These are phyloP conservation scores for Tringa solitaria DNA, from an alignment of 2,113 vertebrate genomes.

Conservation along the genomic window DNA sequence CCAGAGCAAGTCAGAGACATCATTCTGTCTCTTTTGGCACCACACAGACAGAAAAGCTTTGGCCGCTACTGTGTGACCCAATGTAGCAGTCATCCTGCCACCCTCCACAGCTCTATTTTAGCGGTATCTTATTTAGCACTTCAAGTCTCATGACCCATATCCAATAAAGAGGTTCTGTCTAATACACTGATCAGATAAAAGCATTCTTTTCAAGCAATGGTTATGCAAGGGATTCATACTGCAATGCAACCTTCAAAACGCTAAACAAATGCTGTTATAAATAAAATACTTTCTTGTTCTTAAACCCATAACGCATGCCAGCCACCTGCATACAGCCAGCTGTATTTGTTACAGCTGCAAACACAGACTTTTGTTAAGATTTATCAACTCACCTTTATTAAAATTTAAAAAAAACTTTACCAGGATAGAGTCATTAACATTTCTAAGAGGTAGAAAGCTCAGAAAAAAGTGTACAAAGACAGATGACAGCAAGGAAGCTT, in stretches of 20 bases:
- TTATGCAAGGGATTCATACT: slow-evolving; percentile 16
- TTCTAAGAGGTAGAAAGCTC: background rate
- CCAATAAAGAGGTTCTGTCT: slow-evolving; percentile 35
- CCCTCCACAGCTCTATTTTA: background rate
- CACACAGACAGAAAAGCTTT: background rate
- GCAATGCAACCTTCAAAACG: background rate
- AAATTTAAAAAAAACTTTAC: background rate
- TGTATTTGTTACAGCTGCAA: background rate
- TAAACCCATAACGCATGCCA: background rate
- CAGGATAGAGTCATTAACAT: background rate
- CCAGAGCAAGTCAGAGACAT: background rate
- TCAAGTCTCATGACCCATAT: slow-evolving; percentile 32
- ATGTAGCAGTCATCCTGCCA: fast-evolving
- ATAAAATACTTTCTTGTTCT: background rate
- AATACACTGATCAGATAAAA: slow-evolving; percentile 52
- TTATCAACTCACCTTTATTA: background rate
- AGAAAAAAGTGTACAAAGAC: background rate
- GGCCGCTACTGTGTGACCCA: background rate
- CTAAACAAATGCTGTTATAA: background rate
- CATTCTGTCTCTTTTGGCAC: background rate
- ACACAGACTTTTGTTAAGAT: background rate
- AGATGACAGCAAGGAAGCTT: background rate
- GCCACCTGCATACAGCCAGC: background rate
- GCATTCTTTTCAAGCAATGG: slow-evolving; percentile 25
- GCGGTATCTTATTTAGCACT: slow-evolving; percentile 15